A percentile compares a stretch with the other conserved stretches of the same genome.
These are phyloP conservation scores for Entomobrya multifasciata DNA, from an alignment of 2,888 invertebrate genomes.

Conservation along the genomic window DNA sequence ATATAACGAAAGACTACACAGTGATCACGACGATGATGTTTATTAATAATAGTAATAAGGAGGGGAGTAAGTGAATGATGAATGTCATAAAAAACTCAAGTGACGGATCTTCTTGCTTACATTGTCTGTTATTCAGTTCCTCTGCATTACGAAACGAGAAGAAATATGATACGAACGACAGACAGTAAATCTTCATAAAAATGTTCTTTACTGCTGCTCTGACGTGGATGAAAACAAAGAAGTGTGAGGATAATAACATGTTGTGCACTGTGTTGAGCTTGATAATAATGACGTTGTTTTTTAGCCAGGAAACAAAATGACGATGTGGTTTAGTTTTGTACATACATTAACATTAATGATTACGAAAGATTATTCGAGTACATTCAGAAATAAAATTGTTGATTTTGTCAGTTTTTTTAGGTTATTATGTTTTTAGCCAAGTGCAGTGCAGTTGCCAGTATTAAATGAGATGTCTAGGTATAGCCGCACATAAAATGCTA, in stretches of 20 bases:
- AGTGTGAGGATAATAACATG: constrained; percentile 44
- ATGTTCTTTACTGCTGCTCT: constrained; percentile 31
- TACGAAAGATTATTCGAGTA: not conserved
- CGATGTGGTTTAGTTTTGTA: not conserved
- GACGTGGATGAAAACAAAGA: constrained; percentile 25
- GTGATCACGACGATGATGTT: constrained; percentile 16
- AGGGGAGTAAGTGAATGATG: constrained; percentile 53
- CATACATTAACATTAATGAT: not conserved
- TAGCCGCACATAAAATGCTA: no score
- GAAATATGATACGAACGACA: constrained; percentile 34
- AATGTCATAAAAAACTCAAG: constrained; percentile 56
- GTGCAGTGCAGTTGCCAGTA: no score
- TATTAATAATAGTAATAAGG: constrained; percentile 55
- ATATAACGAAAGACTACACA: not conserved
- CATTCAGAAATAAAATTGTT: not conserved
- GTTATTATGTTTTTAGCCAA: no score
- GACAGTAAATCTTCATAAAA: constrained; percentile 53
- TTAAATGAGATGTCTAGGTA: no score
- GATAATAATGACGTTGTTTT: constrained; percentile 48
- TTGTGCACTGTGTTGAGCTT: constrained; percentile 31
- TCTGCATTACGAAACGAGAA: not conserved
- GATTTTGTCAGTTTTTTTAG: constrained; percentile 11
- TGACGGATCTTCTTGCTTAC: constrained; percentile 49
- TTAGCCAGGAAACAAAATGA: constrained; percentile 32
- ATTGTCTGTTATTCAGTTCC: not conserved